Percentiles rank a stretch among this genome's conserved stretches.
phyloP scores from a whole-genome alignment of 1,140 invertebrate genomes.

The Caenorhabditis brenneri region DNA sequence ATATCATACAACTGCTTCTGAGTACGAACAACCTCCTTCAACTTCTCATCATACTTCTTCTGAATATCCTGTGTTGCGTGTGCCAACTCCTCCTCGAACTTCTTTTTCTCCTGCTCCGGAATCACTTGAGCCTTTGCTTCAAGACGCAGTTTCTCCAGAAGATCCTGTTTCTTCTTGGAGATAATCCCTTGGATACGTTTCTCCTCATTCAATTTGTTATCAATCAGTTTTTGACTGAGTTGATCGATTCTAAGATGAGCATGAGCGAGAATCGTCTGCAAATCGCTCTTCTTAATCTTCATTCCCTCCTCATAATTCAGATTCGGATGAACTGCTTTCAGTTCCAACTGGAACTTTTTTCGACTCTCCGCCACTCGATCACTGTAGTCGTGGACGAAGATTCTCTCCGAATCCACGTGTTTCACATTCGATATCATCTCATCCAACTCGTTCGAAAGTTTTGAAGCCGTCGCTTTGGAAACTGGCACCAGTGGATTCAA shows the following conservation, averaged over 20 bases:
- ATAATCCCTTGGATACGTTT: slow-evolving; percentile 61
- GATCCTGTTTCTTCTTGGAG: slow-evolving; percentile 58
- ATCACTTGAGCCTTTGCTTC: background rate
- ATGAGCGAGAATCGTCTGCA: slow-evolving; percentile 74
- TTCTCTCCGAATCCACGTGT: slow-evolving; percentile 71
- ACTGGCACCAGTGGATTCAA: slow-evolving; percentile 57
- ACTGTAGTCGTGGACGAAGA: slow-evolving; percentile 72
- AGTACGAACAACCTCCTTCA: slow-evolving; percentile 74
- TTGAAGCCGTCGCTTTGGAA: slow-evolving; percentile 60
- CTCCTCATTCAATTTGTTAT: slow-evolving; percentile 70
- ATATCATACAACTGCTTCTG: slow-evolving; percentile 49
- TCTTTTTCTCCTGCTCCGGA: slow-evolving; percentile 10
- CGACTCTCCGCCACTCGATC: slow-evolving; percentile 72
- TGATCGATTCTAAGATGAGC: slow-evolving; percentile 74
- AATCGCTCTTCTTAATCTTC: slow-evolving; percentile 73
- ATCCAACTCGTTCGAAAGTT: slow-evolving; percentile 58
- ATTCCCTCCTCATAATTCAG: slow-evolving; percentile 70
- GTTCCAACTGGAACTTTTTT: slow-evolving; percentile 70
- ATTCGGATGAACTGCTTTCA: slow-evolving; percentile 69
- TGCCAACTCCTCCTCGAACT: slow-evolving; percentile 37
- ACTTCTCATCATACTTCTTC: slow-evolving; percentile 34
- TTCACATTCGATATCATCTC: slow-evolving; percentile 64
- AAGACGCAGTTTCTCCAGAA: slow-evolving; percentile 48
- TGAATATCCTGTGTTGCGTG: slow-evolving; percentile 47
- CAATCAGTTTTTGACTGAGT: slow-evolving; percentile 73